phyloP scores from a whole-genome alignment of 1,140 invertebrate species.

The Calosoma granatense region DNA sequence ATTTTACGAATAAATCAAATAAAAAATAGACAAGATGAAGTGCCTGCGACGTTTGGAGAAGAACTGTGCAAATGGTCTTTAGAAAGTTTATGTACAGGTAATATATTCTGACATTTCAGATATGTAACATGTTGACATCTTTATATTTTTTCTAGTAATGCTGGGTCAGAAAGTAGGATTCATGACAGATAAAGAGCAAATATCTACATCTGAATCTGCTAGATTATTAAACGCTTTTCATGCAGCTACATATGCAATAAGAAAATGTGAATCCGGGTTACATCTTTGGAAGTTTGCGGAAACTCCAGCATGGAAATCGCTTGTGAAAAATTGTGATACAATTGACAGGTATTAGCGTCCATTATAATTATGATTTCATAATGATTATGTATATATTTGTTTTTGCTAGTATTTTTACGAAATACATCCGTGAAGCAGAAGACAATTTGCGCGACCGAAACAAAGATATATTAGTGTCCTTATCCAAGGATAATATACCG shows the following conservation, averaged over 20 bases:
- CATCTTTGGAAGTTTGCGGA: slow-evolving; percentile 57
- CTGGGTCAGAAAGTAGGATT: slow-evolving; percentile 28
- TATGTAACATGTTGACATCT: not conserved
- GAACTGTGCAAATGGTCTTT: slow-evolving; percentile 55
- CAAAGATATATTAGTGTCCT: slow-evolving; percentile 12
- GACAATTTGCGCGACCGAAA: slow-evolving; percentile 22
- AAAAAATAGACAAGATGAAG: slow-evolving; percentile 50
- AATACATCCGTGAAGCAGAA: slow-evolving; percentile 24
- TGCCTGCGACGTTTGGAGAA: slow-evolving; percentile 43
- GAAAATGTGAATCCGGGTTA: slow-evolving; percentile 48
- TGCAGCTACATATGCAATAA: slow-evolving; percentile 47
- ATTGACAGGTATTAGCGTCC: slow-evolving; percentile 46
- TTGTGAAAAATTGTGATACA: slow-evolving; percentile 45
- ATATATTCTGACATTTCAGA: not conserved
- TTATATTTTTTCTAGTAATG: slow-evolving; percentile 15
- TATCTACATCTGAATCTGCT: slow-evolving; percentile 39
- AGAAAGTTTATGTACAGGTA: slow-evolving; percentile 46
- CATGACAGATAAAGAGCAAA: slow-evolving; percentile 38
- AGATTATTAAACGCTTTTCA: slow-evolving; percentile 48
- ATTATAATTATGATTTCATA: not conserved
- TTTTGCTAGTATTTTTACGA: slow-evolving; percentile 17
- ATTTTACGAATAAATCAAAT: slow-evolving; percentile 33
- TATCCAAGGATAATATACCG: slow-evolving; percentile 18
- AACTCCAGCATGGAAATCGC: slow-evolving; percentile 45
- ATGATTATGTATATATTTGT: not conserved